Evolutionary conservation across 2,888 invertebrate genomes (phyloP).

Genomic region (Chorisops tibialis): DNA sequence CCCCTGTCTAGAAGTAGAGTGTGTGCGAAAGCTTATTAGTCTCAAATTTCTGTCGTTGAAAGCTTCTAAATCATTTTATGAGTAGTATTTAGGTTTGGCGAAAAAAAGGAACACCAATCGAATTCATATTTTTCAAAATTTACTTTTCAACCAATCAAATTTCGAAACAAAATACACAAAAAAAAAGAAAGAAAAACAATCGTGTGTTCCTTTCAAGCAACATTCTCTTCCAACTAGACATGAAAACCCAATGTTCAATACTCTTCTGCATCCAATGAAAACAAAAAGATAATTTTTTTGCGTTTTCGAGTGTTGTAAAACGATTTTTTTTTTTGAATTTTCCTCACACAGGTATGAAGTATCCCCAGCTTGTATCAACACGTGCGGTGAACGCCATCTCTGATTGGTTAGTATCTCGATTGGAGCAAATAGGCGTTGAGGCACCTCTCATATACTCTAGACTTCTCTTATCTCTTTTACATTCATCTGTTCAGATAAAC

Average conservation of each 20-base stretch:
- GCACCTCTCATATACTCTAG: conserved; percentile 51
- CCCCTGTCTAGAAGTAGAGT: conserved; percentile 6
- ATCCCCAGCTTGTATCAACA: conserved; percentile 60
- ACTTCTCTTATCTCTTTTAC: conserved; percentile 48
- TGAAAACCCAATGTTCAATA: too few species aligned
- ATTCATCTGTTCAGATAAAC: conserved; percentile 48
- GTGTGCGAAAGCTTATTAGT: conserved; percentile 6
- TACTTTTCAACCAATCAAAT: too few species aligned
- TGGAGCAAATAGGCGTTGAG: conserved; percentile 73
- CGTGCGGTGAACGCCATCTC: conserved; percentile 62
- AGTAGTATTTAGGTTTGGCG: neutral
- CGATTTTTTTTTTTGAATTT: conserved; percentile 6
- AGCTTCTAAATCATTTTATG: neutral
- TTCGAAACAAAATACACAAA: too few species aligned
- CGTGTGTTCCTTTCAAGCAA: too few species aligned
- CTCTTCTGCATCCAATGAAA: too few species aligned
- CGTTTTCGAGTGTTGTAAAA: neutral
- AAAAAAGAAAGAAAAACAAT: too few species aligned
- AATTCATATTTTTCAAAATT: too few species aligned
- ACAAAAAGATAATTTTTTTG: too few species aligned
- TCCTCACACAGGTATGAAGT: conserved; percentile 54
- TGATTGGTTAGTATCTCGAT: conserved; percentile 71
- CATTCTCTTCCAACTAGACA: too few species aligned
- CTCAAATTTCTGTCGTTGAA: neutral
- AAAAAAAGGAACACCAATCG: too few species aligned